phyloP scores from a whole-genome alignment of 1,140 invertebrate species.

The Megalonaias nervosa region DNA sequence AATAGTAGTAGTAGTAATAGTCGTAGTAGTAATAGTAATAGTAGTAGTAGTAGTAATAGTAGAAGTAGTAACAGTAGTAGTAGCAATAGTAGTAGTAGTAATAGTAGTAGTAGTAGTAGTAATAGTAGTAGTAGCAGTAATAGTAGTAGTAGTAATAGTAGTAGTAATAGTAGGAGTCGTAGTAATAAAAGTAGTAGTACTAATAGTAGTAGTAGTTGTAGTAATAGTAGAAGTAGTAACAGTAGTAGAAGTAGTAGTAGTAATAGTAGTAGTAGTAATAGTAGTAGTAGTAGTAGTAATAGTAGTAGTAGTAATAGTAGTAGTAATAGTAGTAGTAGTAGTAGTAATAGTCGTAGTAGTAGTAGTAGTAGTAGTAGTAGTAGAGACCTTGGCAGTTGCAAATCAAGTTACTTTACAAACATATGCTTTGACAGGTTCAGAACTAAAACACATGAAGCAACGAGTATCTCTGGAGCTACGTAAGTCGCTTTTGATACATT shows the following conservation, averaged over 20 bases:
- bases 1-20: constrained; percentile 23
- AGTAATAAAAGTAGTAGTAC: constrained; percentile 3
- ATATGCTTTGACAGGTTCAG: too few relatives aligned
- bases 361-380: background rate
- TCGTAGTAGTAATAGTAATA: constrained; percentile 20
- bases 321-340: constrained; percentile 8
- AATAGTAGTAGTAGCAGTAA: constrained; percentile 9
- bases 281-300: constrained; percentile 15
- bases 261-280: constrained; percentile 14
- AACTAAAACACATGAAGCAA: too few relatives aligned
- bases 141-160: constrained; percentile 11
- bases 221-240: constrained; percentile 12
- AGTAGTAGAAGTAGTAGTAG: constrained; percentile 15
- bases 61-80: background rate
- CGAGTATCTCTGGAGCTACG: too few relatives aligned
- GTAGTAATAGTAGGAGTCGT: constrained; percentile 8
- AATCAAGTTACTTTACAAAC: too few relatives aligned
- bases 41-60: constrained; percentile 5
- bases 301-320: constrained; percentile 13
- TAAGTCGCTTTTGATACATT: too few relatives aligned
- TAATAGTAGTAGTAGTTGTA: constrained; percentile 3
- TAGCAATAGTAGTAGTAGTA: background rate
- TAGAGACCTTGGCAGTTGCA: background rate
- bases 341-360: background rate
- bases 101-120: constrained; percentile 1